A percentile compares a stretch with the other conserved stretches of the same genome.
phyloP scores from a whole-genome alignment of 2,113 vertebrate species.

The Dascyllus trimaculatus region DNA sequence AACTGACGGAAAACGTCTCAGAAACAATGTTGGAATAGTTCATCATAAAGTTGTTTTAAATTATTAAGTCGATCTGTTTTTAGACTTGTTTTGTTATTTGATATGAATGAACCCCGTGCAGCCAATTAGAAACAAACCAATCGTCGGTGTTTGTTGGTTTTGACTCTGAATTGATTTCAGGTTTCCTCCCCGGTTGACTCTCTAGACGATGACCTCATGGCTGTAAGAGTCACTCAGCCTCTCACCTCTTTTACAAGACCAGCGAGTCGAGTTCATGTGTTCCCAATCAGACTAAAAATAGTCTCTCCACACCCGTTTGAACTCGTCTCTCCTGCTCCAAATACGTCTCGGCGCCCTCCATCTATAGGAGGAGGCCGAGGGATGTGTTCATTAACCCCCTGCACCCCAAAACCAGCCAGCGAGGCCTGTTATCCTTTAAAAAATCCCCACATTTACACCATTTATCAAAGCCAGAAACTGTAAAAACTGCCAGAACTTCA shows the following conservation, averaged over 20 bases:
- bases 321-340: constrained; percentile 10
- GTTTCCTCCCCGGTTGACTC: not conserved
- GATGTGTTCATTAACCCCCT: not conserved
- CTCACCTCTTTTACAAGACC: constrained; percentile 56
- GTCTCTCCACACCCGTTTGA: constrained; percentile 7
- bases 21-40: not conserved
- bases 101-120: not conserved
- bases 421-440: too few species aligned
- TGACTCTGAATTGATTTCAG: too few species aligned
- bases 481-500: too few species aligned
- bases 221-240: constrained; percentile 46
- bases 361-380: not conserved
- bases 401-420: too few species aligned
- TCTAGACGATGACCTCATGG: constrained; percentile 55
- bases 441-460: too few species aligned
- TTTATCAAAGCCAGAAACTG: too few species aligned
- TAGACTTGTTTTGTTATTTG: not conserved
- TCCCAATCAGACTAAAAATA: constrained; percentile 63
- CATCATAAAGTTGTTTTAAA: not conserved
- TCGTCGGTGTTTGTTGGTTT: too few species aligned
- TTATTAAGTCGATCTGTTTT: not conserved
- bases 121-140: too few species aligned
- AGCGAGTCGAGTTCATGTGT: constrained; percentile 35
- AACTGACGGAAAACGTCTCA: not conserved
- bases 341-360: constrained; percentile 9